Base-by-base conservation (phyloP, 2,113 vertebrate genomes). In the Eptatretus burgeri region DNA sequence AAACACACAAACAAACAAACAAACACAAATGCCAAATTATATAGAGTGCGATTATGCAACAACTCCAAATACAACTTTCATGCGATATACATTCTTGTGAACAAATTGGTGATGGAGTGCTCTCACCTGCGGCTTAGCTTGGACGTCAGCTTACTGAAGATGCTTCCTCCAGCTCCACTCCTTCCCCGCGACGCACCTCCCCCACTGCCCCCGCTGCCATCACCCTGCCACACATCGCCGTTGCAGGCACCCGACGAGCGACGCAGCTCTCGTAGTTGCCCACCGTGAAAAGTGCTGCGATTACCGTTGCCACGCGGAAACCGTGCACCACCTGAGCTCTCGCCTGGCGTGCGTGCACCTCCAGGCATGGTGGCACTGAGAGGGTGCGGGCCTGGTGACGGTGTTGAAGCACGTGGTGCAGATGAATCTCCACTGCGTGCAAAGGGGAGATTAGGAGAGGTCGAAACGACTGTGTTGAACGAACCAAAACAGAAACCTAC, bases 121-220 rank as follows among this genome's bases (percentile, higher is more conserved):
- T 75, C 77, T 72, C 82, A 98, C 91, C 91, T 94, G 75, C 87
- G 80, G 0, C 86, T 96, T 49, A 95, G 83, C 66, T 94, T 94
- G 51, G 87, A 95, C 69, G 89, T 96, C 65, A 95, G 78, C 70
- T 95, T 95, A 70, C 78, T 86, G 71, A 98, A 94, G 1, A 98
- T 83, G 66, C 93, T 98, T 68, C 85, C 85, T 71, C 87, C 86
- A 67, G 82, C 87, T 41, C 27, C 27, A 18, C 87, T 76, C 74
- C 83, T 80, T 73, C 91, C 82, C 56, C 56, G 9, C 2, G 56
- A 19, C 56, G 56, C 19, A 12, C n/a, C 56, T 17, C 56, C n/a
- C 9, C n/a, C n/a, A 19, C n/a, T n/a, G 56, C 56, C 56, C 10
- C 56, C 56, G 56, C n/a, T 60, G 56, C 56, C 56, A 1, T 60